Evolutionary conservation across 2,113 vertebrate genomes (phyloP).

Genomic region (Carassius auratus): DNA sequence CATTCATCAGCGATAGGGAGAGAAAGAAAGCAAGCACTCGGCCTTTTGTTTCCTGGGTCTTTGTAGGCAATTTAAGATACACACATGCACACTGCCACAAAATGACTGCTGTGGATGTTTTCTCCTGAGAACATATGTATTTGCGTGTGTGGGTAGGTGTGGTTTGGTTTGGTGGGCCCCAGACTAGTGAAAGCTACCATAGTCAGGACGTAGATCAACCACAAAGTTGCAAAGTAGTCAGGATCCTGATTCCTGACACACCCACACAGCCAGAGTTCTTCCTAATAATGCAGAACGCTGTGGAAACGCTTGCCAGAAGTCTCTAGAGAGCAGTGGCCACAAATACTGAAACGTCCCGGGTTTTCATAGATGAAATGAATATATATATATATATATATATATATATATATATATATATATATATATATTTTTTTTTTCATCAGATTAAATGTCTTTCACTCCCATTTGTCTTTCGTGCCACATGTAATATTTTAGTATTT

Average conservation of each 20-base stretch:
- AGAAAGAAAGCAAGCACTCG: neutral
- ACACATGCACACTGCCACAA: neutral
- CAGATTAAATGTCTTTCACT: neutral
- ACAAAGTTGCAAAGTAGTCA: conserved; percentile 37
- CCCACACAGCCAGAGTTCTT: neutral
- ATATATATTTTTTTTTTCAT: too few relatives aligned
- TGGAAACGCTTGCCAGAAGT: neutral
- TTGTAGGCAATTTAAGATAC: neutral
- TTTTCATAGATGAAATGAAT: neutral
- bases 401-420: neutral
- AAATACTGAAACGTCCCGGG: neutral
- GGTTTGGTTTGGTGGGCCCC: conserved; percentile 2
- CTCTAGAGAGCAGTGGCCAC: neutral
- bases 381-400: neutral
- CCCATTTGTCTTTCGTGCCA: neutral
- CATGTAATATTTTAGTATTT: too few relatives aligned
- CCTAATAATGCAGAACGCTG: conserved; percentile 7
- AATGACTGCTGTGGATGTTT: neutral
- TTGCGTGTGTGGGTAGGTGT: neutral
- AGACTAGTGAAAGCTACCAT: conserved; percentile 24
- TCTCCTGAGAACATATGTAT: conserved; percentile 7
- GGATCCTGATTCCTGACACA: conserved; percentile 11
- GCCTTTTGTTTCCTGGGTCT: neutral
- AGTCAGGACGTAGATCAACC: conserved; percentile 6
- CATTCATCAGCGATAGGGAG: conserved; percentile 29